phyloP scores from a whole-genome alignment of 2,797 vertebrate genomes.

The Neoniphon sammara region DNA sequence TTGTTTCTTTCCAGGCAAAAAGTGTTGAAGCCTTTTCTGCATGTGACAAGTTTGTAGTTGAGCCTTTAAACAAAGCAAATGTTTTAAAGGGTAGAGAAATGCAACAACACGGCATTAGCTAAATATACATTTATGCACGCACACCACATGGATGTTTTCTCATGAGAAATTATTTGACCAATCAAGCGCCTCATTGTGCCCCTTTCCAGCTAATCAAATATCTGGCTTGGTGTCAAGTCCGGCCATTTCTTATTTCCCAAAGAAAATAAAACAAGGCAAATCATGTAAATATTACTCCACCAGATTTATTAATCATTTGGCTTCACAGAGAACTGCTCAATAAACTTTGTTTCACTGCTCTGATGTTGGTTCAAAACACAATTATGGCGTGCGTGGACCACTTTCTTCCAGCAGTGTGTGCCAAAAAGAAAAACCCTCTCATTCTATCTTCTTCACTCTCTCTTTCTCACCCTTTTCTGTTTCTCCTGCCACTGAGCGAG shows the following conservation, averaged over 20 bases:
- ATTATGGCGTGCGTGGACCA: not conserved
- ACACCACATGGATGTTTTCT: not conserved
- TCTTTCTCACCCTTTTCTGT: not conserved
- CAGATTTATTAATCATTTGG: not conserved
- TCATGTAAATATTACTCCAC: conserved; percentile 17
- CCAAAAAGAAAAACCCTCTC: not conserved
- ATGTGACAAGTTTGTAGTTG: too few species aligned
- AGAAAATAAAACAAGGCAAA: conserved; percentile 21
- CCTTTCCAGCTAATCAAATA: conserved; percentile 35
- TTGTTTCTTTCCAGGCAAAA: not conserved
- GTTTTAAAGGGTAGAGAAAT: not conserved
- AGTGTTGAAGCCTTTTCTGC: not conserved
- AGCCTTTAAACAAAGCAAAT: too few species aligned
- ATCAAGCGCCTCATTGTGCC: conserved; percentile 4
- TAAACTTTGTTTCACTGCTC: conserved; percentile 18
- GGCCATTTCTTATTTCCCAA: not conserved
- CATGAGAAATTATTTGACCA: conserved; percentile 4
- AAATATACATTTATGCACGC: not conserved
- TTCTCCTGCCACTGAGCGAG: not conserved
- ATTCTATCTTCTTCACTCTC: not conserved
- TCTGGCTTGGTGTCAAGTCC: conserved; percentile 26
- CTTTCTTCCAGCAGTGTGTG: not conserved
- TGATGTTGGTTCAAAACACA: conserved; percentile 16
- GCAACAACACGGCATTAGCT: not conserved
- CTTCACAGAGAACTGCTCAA: conserved; percentile 19